Percentiles rank a stretch among this genome's conserved stretches.
Evolutionary conservation across 2,888 invertebrate species (phyloP).

Genomic region (Cantharis rufa): DNA sequence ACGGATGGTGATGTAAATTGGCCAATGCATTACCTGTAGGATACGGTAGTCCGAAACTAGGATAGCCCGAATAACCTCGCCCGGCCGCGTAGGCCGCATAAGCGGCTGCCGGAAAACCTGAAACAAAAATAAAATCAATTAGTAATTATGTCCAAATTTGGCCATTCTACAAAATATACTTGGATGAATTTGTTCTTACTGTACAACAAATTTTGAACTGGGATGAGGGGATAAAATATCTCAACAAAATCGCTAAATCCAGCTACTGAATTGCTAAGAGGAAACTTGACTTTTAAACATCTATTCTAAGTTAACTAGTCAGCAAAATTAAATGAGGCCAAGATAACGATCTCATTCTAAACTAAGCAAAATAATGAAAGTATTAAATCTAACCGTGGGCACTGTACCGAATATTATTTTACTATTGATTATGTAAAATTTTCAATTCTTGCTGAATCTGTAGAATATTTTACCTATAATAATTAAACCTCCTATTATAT

Average conservation of each 20-base stretch:
- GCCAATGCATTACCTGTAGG: constrained; percentile 92
- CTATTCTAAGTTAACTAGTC: neutral
- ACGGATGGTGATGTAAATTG: constrained; percentile 75
- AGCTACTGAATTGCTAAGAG: neutral
- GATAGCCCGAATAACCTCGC: constrained; percentile 96
- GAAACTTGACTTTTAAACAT: neutral
- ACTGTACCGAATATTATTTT: neutral
- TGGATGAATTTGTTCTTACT: constrained; percentile 6
- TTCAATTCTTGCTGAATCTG: neutral
- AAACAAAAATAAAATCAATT: constrained; percentile 35
- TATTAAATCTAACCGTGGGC: neutral
- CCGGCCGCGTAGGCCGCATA: constrained; percentile 96
- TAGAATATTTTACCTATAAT: neutral
- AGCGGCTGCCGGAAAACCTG: constrained; percentile 94
- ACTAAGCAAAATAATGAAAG: neutral
- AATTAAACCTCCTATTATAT: neutral
- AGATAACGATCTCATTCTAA: neutral
- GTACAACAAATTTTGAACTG: neutral
- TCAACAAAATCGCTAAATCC: neutral
- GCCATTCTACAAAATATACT: neutral
- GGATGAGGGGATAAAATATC: neutral
- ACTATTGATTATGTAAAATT: neutral
- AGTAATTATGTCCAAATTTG: neutral
- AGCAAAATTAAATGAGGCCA: neutral
- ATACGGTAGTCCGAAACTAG: constrained; percentile 97